Conservation (phyloP, 2,797 vertebrate species). For the Nyctalus aviator region DNA sequence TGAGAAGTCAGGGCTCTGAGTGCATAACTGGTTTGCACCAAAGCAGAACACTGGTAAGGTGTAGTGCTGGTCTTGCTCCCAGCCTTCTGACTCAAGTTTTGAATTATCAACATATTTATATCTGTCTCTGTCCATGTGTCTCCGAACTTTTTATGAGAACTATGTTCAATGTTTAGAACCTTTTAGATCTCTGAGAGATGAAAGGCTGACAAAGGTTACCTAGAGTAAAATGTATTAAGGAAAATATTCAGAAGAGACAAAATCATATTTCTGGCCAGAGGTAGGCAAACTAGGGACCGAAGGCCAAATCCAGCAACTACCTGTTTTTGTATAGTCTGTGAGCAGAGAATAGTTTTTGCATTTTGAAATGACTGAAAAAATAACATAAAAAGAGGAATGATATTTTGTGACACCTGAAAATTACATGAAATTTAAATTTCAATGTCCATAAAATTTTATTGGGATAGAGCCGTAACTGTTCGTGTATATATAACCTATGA, state of each 20-base stretch:
- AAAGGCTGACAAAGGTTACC: not conserved
- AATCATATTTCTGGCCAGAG: not conserved
- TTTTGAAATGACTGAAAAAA: conserved; percentile 53
- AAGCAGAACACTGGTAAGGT: not conserved
- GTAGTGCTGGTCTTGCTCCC: not conserved
- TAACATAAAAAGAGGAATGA: not conserved
- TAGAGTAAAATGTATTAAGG: not conserved
- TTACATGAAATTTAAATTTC: conserved; percentile 33
- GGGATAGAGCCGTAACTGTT: not conserved
- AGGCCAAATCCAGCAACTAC: not conserved
- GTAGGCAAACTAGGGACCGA: rapidly evolving
- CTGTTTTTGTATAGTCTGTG: not conserved
- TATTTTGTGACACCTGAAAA: conserved; percentile 15
- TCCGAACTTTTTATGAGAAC: not conserved
- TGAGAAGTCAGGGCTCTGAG: not conserved
- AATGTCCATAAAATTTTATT: not conserved
- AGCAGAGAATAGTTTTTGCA: not conserved
- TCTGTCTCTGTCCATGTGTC: not conserved
- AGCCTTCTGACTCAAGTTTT: not conserved
- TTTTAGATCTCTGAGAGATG: not conserved
- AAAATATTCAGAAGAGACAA: conserved; percentile 3
- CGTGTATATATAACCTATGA: not conserved
- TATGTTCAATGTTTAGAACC: not conserved
- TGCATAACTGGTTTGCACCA: not conserved
- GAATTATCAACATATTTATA: not conserved